A percentile compares a stretch with the other conserved stretches of the same genome.
phyloP scores from a whole-genome alignment of 2,113 vertebrate species.

The Sitta europaea region DNA sequence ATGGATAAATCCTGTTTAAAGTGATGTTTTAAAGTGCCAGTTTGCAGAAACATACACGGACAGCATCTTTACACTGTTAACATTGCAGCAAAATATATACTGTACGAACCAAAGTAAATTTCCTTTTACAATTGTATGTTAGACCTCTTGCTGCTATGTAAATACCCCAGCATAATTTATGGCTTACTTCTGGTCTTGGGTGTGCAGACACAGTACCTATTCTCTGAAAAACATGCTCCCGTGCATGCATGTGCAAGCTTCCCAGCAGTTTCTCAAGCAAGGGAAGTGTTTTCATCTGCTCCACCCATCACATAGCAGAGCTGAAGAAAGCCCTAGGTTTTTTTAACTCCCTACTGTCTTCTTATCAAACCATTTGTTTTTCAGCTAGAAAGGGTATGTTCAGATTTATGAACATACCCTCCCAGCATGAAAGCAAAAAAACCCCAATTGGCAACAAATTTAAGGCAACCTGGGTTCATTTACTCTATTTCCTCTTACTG shows the following conservation, averaged over 20 bases:
- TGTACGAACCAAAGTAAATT: neutral
- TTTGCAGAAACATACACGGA: neutral
- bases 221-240: neutral
- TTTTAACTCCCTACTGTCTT: neutral
- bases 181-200: neutral
- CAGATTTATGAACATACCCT: neutral
- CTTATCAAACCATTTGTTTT: conserved; percentile 16
- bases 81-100: neutral
- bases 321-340: conserved; percentile 9
- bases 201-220: conserved; percentile 8
- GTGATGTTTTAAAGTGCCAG: neutral
- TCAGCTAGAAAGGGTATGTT: neutral
- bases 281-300: conserved; percentile 12
- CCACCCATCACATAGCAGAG: conserved; percentile 17
- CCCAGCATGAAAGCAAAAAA: neutral
- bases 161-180: neutral
- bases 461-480: neutral
- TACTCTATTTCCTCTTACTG: conserved; percentile 19
- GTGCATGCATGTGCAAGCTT: conserved; percentile 25
- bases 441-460: neutral
- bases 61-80: neutral
- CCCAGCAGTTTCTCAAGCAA: conserved; percentile 25
- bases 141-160: neutral
- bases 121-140: neutral
- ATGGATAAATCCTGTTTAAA: neutral